Conservation (phyloP, 1,140 invertebrate genomes). For the Pararge aegeria region DNA sequence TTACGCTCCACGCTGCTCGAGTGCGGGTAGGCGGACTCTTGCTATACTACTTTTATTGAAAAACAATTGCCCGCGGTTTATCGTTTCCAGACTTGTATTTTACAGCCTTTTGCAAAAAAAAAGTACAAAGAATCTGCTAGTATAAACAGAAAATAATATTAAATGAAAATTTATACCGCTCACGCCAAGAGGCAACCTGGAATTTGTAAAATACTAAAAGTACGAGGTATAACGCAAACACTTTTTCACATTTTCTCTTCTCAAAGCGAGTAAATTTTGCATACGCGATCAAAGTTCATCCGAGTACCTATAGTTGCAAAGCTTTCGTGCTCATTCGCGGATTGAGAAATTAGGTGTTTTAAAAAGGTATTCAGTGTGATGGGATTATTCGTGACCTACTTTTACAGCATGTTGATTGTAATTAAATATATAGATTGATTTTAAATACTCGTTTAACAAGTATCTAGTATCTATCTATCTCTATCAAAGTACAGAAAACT, state of each 20-base stretch:
- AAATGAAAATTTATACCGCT: background rate
- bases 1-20: too few species aligned
- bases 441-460: too few species aligned
- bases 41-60: too few species aligned
- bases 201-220: background rate
- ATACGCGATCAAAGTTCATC: background rate
- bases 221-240: background rate
- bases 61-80: too few species aligned
- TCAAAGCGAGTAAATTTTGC: background rate
- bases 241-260: background rate
- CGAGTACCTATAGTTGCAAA: background rate
- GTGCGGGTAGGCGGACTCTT: too few species aligned
- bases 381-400: background rate
- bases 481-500: too few species aligned
- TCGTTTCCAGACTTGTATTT: background rate
- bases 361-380: background rate
- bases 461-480: too few species aligned
- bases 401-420: too few species aligned
- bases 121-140: background rate
- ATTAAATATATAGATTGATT: too few species aligned
- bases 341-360: conserved; percentile 1
- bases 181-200: background rate
- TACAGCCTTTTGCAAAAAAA: background rate
- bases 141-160: background rate
- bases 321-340: background rate